A percentile compares a stretch with the other conserved stretches of the same genome.
Evolutionary conservation across 2,797 vertebrate genomes (phyloP).

Genomic region (Lutjanus argentimaculatus): DNA sequence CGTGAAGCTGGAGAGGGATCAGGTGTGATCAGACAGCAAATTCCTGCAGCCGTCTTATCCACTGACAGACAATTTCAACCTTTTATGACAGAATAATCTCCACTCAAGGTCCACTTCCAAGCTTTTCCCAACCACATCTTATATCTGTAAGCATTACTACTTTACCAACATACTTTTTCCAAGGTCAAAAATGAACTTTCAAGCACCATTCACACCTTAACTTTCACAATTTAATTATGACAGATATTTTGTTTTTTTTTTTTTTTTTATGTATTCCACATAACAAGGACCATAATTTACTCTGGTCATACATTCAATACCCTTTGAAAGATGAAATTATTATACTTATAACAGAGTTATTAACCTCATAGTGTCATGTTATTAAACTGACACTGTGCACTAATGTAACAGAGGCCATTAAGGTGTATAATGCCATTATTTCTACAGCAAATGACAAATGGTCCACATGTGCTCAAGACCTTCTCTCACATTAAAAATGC

Average conservation of each 20-base stretch:
- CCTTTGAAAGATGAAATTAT: constrained; percentile 8
- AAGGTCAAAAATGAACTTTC: neutral
- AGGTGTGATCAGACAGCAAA: neutral
- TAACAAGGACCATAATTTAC: neutral
- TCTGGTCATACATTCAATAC: neutral
- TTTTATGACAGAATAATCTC: neutral
- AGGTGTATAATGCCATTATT: constrained; percentile 13
- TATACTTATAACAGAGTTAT: constrained; percentile 2
- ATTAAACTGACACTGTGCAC: constrained; percentile 15
- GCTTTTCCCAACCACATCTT: neutral
- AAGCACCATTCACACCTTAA: neutral
- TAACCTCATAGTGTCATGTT: constrained; percentile 14
- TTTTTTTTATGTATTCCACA: neutral
- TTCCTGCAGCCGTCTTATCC: neutral
- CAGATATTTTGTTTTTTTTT: no score
- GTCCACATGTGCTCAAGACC: neutral
- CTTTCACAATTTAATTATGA: neutral
- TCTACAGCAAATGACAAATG: constrained; percentile 4
- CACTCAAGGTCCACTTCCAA: neutral
- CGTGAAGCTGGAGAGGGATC: neutral
- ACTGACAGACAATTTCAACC: neutral
- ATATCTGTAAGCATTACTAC: neutral
- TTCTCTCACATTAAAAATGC: constrained; percentile 8
- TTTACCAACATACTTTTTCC: neutral
- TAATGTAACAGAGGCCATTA: neutral